These are phyloP conservation scores for Oryzias curvinotus DNA, from an alignment of 2,113 vertebrate species.

Conservation along the genomic window DNA sequence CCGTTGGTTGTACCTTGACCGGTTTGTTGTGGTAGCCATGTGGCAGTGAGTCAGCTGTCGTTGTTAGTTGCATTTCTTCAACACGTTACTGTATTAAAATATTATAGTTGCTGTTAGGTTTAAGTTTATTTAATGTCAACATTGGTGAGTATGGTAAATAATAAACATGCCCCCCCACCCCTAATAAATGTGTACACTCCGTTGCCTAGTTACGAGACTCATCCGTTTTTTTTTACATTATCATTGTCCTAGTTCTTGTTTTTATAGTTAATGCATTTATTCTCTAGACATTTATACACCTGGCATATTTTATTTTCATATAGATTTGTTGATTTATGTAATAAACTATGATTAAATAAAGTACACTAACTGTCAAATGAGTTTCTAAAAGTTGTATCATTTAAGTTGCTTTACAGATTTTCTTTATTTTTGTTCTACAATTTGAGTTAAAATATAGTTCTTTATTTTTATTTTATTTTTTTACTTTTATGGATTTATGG, in stretches of 20 bases:
- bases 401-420: constrained; percentile 21
- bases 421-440: background rate
- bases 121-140: too few relatives aligned
- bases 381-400: constrained; percentile 76
- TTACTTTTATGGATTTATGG: too few relatives aligned
- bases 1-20: background rate
- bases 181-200: background rate
- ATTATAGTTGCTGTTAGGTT: background rate
- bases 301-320: constrained; percentile 46
- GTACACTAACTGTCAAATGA: constrained; percentile 69
- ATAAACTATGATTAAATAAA: constrained; percentile 65
- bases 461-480: background rate
- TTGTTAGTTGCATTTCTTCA: constrained; percentile 18
- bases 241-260: background rate
- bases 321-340: constrained; percentile 41
- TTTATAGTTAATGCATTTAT: background rate
- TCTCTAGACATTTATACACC: background rate
- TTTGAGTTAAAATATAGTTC: background rate
- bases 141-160: too few relatives aligned
- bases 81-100: background rate
- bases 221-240: background rate
- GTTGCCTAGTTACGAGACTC: constrained; percentile 60
- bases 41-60: constrained; percentile 29
- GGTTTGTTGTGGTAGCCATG: constrained; percentile 67
- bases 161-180: too few relatives aligned